Evolutionary conservation across 2,113 vertebrate genomes (phyloP).

Genomic region (Ramphastos sulfuratus): DNA sequence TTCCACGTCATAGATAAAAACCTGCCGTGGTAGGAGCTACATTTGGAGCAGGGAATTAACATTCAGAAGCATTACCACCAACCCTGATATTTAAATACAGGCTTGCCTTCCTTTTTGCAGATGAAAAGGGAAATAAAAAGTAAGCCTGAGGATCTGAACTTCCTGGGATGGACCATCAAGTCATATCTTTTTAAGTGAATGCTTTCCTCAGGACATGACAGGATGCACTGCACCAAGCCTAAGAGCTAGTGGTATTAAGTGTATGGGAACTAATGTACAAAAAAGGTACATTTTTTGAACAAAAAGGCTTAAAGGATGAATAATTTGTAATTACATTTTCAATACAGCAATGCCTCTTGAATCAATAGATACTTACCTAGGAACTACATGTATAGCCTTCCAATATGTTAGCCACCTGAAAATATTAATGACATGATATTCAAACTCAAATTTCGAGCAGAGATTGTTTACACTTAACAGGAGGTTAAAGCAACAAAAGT

Average conservation of each 20-base stretch:
- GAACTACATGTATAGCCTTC: background rate
- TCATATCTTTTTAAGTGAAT: background rate
- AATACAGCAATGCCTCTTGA: background rate
- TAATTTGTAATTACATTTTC: background rate
- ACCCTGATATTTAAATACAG: background rate
- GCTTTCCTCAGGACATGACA: background rate
- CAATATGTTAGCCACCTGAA: background rate
- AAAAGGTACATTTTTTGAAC: background rate
- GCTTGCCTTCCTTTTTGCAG: background rate
- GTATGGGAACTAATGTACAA: background rate
- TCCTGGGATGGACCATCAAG: background rate
- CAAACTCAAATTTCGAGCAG: background rate
- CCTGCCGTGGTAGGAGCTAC: background rate
- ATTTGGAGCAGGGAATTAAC: background rate
- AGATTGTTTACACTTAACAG: background rate
- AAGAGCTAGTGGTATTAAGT: background rate
- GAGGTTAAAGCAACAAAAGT: background rate
- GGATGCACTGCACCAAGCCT: background rate
- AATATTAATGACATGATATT: background rate
- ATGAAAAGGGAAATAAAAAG: background rate
- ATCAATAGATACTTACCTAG: background rate
- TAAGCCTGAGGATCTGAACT: background rate
- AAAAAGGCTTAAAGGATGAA: background rate
- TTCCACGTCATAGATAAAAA: background rate
- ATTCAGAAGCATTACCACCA: background rate